Percentiles rank a stretch among this genome's conserved stretches.
phyloP scores from a whole-genome alignment of 2,113 vertebrate species.

The Osmerus mordax region DNA sequence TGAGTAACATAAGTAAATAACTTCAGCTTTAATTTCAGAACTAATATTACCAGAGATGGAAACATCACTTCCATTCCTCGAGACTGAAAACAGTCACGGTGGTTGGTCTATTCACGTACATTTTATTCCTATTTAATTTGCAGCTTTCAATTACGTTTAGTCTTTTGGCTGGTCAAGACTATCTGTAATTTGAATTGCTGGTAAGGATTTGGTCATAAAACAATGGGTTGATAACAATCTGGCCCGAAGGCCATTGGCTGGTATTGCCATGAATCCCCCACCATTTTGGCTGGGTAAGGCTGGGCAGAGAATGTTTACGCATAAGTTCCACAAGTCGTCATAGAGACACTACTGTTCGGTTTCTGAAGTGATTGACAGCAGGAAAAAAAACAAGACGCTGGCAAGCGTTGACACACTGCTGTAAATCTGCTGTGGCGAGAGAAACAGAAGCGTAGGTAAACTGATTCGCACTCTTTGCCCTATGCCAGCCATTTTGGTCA shows the following conservation, averaged over 20 bases:
- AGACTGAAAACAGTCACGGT: not conserved
- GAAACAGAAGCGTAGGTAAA: too few relatives aligned
- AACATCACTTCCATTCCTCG: not conserved
- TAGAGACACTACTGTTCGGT: slow-evolving; percentile 34
- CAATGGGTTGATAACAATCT: not conserved
- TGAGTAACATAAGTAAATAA: slow-evolving; percentile 34
- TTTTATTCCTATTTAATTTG: too few relatives aligned
- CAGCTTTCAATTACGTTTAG: not conserved
- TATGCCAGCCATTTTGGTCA: too few relatives aligned
- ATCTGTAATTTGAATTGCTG: not conserved
- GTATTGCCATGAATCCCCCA: not conserved
- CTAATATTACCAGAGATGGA: slow-evolving; percentile 8
- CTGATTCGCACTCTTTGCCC: too few relatives aligned
- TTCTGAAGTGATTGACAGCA: slow-evolving; percentile 17
- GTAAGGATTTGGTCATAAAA: not conserved
- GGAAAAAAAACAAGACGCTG: not conserved
- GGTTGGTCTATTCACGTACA: too few relatives aligned
- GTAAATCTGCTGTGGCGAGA: too few relatives aligned
- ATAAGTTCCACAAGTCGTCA: slow-evolving; percentile 25
- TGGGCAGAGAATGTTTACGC: slow-evolving; percentile 22
- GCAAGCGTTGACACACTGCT: too few relatives aligned
- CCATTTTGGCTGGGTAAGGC: not conserved
- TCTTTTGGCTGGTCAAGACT: not conserved
- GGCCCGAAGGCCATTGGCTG: not conserved
- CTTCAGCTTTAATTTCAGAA: not conserved